Evolutionary conservation across 2,888 invertebrate species (phyloP).

Genomic region (Candidula unifasciata): DNA sequence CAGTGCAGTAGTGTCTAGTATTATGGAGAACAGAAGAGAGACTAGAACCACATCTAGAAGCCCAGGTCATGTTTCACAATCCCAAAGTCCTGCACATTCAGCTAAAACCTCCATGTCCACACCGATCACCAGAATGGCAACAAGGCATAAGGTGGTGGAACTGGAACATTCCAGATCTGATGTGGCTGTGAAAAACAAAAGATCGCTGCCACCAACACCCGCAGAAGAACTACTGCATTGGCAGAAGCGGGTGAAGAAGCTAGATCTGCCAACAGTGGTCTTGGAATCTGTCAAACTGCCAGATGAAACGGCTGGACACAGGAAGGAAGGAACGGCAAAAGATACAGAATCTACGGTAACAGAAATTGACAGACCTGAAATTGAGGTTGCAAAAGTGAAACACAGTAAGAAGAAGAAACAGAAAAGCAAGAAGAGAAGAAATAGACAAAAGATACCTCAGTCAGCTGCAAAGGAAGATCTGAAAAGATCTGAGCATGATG

Average conservation of each 20-base stretch:
- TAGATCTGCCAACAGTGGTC: not conserved
- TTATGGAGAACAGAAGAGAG: conserved; percentile 1
- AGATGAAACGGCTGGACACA: not conserved
- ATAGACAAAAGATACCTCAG: too few relatives aligned
- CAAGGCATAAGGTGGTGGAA: not conserved
- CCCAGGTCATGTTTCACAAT: not conserved
- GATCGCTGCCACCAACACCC: conserved; percentile 15
- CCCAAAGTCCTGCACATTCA: not conserved
- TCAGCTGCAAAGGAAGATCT: not conserved
- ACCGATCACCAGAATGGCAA: not conserved
- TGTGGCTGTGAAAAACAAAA: not conserved
- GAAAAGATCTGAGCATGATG: not conserved
- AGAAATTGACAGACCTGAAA: not conserved
- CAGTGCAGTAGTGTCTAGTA: not conserved
- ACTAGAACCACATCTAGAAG: conserved; percentile 14
- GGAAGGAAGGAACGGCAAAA: not conserved
- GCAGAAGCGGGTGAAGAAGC: conserved; percentile 21
- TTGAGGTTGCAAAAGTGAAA: not conserved
- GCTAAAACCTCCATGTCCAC: not conserved
- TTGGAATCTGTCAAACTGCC: not conserved
- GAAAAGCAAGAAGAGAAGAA: conserved; percentile 13
- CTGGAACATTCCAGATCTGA: not conserved
- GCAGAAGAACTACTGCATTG: conserved; percentile 15
- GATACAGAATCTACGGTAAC: not conserved
- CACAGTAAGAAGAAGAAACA: not conserved